Base-by-base conservation (phyloP, 2,888 invertebrate genomes). In the Lissocephala sabroskyi region DNA sequence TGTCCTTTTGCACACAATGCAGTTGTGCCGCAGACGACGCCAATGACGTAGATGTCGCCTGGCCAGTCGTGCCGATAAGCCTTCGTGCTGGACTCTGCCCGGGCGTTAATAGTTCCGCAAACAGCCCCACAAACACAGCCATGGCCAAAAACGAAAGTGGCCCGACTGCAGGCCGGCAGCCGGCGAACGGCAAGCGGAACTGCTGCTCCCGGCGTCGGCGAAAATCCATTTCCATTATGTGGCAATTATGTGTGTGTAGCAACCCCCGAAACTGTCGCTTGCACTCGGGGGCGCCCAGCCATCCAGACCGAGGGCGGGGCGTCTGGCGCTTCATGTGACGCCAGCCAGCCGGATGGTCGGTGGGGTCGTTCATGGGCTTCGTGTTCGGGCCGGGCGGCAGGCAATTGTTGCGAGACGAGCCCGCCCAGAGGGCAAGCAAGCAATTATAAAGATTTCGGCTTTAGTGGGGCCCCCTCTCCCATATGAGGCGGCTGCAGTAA, bases 91-190 rank as follows among this genome's bases (percentile, higher is more conserved):
- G 29, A 32, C 52, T 41, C 52, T 48, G 41, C 51, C 54, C 26
- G 46, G 36, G 47, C 35, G 66, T 59, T 60, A 65, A 65, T 68
- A 68, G 70, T 68, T 65, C 57, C 59, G 65, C 59, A 63, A 65
- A 52, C 56, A 54, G 30, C 28, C 43, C 9, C 16, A 16, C 17
- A 35, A 13, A 35, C 10, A 7, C 30, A 10, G 13, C 35, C 7
- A 43, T 39, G 41, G 30, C 39, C 49, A 51, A 52, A 59, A 71
- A 44, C 32, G 76, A 67, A 75, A 75, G 73, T 67, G 71, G 67
- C 67, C 17, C 40, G 43, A 65, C 54, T 41, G n/a, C n/a, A n/a
- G 51, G 43, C 44, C 47, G 35, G 39, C 51, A 54, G 48, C 54
- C 51, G 43, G 33, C 37, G 37, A 19, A n/a, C 10, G 14, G 16